These are phyloP conservation scores for Cryptus viduatorius DNA, from an alignment of 2,888 invertebrate species.

Conservation along the genomic window DNA sequence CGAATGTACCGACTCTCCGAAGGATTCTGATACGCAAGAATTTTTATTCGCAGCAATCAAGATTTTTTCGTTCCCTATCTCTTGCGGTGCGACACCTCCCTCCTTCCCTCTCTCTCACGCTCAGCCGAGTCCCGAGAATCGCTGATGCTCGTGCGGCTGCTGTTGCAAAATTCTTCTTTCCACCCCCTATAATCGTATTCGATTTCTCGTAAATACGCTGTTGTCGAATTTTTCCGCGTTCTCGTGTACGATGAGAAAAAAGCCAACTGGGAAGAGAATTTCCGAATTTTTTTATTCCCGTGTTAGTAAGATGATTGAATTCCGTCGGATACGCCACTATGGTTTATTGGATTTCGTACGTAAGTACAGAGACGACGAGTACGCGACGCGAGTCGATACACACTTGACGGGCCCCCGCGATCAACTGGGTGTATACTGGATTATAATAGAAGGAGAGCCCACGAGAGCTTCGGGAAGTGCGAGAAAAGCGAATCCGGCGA, in stretches of 20 bases:
- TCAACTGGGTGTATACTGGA: constrained; percentile 71
- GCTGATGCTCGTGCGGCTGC: not conserved
- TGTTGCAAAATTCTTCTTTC: not conserved
- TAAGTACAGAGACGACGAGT: constrained; percentile 21
- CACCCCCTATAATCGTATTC: not conserved
- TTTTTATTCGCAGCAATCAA: not conserved
- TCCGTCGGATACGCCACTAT: not conserved
- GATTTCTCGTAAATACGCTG: not conserved
- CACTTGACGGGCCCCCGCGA: constrained; percentile 74
- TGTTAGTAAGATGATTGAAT: not conserved
- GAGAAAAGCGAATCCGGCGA: not conserved
- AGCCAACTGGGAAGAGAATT: not conserved
- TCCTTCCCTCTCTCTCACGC: no score
- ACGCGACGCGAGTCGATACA: constrained; percentile 54
- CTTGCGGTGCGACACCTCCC: not conserved
- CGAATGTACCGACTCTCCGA: not conserved
- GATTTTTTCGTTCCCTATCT: not conserved
- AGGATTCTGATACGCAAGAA: not conserved
- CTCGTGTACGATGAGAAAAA: not conserved
- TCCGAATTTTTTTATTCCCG: not conserved
- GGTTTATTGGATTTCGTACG: no score
- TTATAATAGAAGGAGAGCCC: not conserved
- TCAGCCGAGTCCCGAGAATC: not conserved
- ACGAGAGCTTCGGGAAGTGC: not conserved
- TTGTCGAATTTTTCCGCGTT: not conserved